phyloP scores from a whole-genome alignment of 2,888 invertebrate species.

The Cylloceria caligata region DNA sequence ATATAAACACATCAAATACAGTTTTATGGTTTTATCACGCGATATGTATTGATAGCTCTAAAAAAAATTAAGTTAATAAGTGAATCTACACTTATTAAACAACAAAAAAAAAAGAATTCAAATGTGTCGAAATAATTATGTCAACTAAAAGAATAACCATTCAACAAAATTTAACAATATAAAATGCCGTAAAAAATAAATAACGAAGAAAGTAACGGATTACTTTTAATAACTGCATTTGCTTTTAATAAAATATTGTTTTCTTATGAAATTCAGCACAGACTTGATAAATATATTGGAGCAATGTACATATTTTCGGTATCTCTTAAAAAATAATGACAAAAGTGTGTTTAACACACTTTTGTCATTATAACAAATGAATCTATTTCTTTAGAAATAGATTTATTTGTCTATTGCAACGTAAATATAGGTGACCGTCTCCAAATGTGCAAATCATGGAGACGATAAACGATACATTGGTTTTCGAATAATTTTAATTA shows the following conservation, averaged over 20 bases:
- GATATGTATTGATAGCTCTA: too few species aligned
- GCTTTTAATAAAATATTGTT: not conserved
- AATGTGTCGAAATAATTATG: not conserved
- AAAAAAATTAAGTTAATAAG: too few species aligned
- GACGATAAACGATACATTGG: not conserved
- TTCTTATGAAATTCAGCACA: not conserved
- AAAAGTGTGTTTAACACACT: too few species aligned
- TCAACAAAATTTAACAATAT: too few species aligned
- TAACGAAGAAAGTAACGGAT: not conserved
- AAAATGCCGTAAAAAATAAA: not conserved
- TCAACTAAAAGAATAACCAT: not conserved
- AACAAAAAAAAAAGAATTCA: too few species aligned
- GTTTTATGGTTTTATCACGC: too few species aligned
- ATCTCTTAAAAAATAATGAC: not conserved
- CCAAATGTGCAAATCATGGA: not conserved
- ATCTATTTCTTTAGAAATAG: not conserved
- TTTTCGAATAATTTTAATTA: not conserved
- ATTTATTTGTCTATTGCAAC: not conserved
- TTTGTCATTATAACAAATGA: too few species aligned
- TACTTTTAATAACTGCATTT: not conserved
- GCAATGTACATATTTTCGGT: not conserved
- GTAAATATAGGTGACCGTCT: not conserved
- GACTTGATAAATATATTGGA: not conserved
- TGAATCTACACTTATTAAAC: too few species aligned
- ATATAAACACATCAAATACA: too few species aligned